phyloP scores from a whole-genome alignment of 2,797 vertebrate species.

The Enteromius afrohamiltoni region DNA sequence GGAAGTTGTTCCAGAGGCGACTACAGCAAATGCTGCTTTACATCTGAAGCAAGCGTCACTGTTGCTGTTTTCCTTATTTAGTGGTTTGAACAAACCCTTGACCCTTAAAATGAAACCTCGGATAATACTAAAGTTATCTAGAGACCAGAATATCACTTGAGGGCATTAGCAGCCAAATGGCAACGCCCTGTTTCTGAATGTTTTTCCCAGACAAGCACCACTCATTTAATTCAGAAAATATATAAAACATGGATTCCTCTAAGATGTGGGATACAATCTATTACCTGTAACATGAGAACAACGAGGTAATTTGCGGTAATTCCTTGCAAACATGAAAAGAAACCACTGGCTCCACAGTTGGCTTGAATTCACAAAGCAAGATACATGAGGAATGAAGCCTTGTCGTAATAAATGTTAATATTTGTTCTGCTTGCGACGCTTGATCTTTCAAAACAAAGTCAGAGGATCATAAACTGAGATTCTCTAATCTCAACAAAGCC shows the following conservation, averaged over 20 bases:
- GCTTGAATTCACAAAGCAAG: conserved; percentile 69
- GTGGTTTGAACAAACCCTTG: not conserved
- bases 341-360: conserved; percentile 68
- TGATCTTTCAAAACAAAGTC: conserved; percentile 40
- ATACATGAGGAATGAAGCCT: conserved; percentile 64
- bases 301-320: conserved; percentile 40
- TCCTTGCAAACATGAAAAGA: conserved; percentile 63
- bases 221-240: not conserved
- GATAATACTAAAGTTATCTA: not conserved
- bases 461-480: not conserved
- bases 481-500: conserved; percentile 32
- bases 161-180: not conserved
- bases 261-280: conserved; percentile 55
- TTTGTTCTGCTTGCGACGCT: conserved; percentile 61
- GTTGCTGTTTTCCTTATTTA: not conserved
- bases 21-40: conserved; percentile 62
- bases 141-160: conserved; percentile 2
- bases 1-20: conserved; percentile 54
- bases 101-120: not conserved
- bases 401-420: conserved; percentile 60
- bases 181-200: not conserved
- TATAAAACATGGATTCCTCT: not conserved
- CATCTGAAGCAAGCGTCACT: conserved; percentile 37
- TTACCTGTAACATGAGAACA: conserved; percentile 54
- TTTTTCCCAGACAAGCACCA: not conserved